Evolutionary conservation across 2,797 vertebrate genomes (phyloP).

Genomic region (Scolopax rusticola): DNA sequence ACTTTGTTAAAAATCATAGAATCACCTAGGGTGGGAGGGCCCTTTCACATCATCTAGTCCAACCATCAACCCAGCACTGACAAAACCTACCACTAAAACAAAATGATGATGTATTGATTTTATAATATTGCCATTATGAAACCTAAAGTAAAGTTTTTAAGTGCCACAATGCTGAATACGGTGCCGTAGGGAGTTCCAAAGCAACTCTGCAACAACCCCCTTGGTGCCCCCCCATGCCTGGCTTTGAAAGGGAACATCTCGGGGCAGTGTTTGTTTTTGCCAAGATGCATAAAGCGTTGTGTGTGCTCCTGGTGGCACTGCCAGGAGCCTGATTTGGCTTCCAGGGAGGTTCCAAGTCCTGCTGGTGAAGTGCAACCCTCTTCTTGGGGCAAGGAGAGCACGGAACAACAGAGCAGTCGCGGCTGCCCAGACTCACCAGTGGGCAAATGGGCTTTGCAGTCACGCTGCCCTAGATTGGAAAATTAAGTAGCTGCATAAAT

Average conservation of each 20-base stretch:
- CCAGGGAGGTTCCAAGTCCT: conserved; percentile 21
- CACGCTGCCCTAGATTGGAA: background rate
- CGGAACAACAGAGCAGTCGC: background rate
- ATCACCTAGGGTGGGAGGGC: too few relatives aligned
- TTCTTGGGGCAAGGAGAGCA: background rate
- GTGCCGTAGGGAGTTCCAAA: background rate
- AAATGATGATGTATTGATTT: background rate
- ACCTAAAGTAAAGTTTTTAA: background rate
- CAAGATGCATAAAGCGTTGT: conserved; percentile 58
- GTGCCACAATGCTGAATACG: background rate
- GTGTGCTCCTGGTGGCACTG: conserved; percentile 35
- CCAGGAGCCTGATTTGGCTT: conserved; percentile 42
- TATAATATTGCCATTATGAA: background rate
- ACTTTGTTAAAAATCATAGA: background rate
- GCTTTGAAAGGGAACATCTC: conserved; percentile 26
- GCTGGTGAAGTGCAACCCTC: background rate
- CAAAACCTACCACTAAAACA: background rate
- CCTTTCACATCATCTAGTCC: too few relatives aligned
- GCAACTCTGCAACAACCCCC: background rate
- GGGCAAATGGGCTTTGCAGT: conserved; percentile 38
- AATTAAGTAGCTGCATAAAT: conserved; percentile 17
- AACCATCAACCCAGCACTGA: too few relatives aligned
- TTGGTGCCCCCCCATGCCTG: background rate
- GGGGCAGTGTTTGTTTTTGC: conserved; percentile 58
- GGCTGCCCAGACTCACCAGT: conserved; percentile 22